Conservation (phyloP, 2,888 invertebrate genomes). For the Eilema griseolum region DNA sequence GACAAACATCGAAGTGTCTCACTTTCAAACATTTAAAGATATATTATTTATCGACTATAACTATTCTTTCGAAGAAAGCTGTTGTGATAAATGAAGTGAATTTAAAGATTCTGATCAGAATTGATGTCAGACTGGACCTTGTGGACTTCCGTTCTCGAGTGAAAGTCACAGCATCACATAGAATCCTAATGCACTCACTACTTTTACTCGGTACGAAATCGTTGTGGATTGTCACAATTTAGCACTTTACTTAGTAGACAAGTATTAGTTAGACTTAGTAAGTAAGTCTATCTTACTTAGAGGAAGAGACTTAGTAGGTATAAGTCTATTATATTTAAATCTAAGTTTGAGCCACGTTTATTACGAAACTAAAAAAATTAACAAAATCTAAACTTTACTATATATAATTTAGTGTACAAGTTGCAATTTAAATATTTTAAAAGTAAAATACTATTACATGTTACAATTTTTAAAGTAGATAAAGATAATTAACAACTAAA, state of each 20-base stretch:
- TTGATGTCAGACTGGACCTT: constrained; percentile 56
- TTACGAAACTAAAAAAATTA: background rate
- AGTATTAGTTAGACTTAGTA: background rate
- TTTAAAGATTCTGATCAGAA: constrained; percentile 44
- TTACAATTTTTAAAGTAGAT: background rate
- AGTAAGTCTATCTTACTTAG: too few relatives aligned
- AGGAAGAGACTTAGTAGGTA: too few relatives aligned
- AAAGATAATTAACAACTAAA: background rate
- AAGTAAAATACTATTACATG: background rate
- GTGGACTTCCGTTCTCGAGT: constrained; percentile 45
- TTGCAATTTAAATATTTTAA: background rate
- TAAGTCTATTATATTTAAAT: too few relatives aligned
- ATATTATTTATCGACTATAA: background rate
- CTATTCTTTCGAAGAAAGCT: constrained; percentile 7
- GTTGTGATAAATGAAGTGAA: constrained; percentile 10
- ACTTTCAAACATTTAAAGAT: too few relatives aligned
- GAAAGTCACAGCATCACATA: constrained; percentile 62
- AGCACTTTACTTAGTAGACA: background rate
- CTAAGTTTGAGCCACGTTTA: background rate
- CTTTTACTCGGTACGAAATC: constrained; percentile 49
- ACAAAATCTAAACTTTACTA: background rate
- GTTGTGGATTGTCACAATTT: constrained; percentile 26
- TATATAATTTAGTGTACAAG: background rate
- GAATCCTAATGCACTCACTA: constrained; percentile 52
- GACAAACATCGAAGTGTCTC: too few relatives aligned